A percentile compares a stretch with the other conserved stretches of the same genome.
Conservation (phyloP, 2,113 vertebrate species). For the Forbesichthys agassizii region DNA sequence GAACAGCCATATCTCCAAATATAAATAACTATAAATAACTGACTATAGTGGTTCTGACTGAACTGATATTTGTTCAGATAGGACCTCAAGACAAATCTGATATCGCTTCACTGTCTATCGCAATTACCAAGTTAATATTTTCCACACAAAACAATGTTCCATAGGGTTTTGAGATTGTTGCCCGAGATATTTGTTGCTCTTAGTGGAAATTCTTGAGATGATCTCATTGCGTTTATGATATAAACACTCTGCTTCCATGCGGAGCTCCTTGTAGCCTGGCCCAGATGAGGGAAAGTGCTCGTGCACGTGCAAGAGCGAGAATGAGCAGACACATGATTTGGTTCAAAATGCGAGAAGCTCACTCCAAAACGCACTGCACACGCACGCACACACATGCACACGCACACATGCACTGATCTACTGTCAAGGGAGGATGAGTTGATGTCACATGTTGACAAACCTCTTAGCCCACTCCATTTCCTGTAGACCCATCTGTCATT, state of each 20-base stretch:
- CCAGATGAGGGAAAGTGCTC: background rate
- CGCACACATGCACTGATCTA: conserved; percentile 6
- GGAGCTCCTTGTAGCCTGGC: conserved; percentile 7
- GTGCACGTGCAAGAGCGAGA: conserved; percentile 1
- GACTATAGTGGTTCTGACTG: too few species aligned
- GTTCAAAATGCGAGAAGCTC: background rate
- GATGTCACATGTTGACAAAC: conserved; percentile 26
- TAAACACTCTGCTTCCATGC: conserved; percentile 18
- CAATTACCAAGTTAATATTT: conserved; percentile 23
- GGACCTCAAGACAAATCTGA: conserved; percentile 8
- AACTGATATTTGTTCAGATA: background rate
- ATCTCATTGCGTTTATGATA: conserved; percentile 30
- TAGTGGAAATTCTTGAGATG: conserved; percentile 35
- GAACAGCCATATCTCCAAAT: too few species aligned
- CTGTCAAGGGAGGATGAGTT: conserved; percentile 6
- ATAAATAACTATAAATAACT: too few species aligned
- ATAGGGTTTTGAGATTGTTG: conserved; percentile 8
- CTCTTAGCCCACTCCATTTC: conserved; percentile 40
- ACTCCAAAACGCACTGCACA: background rate
- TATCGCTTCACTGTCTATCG: conserved; percentile 19
- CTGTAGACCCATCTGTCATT: conserved; percentile 44
- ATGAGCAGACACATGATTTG: background rate
- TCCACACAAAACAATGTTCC: conserved; percentile 26
- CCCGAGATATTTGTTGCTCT: conserved; percentile 40
- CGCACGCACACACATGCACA: background rate